A percentile compares a stretch with the other conserved stretches of the same genome.
Evolutionary conservation across 2,113 vertebrate genomes (phyloP).

Genomic region (Noctilio leporinus): DNA sequence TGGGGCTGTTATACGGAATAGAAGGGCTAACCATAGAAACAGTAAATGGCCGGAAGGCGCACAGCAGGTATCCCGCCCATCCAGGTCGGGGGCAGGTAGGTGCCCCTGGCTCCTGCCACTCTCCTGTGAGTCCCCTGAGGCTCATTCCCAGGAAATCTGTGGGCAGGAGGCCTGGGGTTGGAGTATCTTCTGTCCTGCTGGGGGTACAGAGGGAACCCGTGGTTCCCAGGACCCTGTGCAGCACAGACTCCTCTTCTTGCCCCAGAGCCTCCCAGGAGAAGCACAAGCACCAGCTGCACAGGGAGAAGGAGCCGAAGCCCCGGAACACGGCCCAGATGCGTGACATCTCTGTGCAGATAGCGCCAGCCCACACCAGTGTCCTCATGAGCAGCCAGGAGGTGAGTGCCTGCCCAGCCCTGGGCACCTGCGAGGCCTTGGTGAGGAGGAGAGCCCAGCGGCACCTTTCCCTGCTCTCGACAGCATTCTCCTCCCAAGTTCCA

Average conservation of each 20-base stretch:
- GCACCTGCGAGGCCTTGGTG: accelerated
- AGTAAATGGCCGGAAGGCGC: accelerated
- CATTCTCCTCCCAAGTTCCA: not conserved
- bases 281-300: not conserved
- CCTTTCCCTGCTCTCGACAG: not conserved
- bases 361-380: not conserved
- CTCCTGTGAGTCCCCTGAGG: not conserved
- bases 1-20: not conserved
- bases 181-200: not conserved
- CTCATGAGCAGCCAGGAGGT: slow-evolving; percentile 44
- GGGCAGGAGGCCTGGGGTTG: not conserved
- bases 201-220: not conserved
- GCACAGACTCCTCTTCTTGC: not conserved
- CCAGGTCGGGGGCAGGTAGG: not conserved
- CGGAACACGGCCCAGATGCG: not conserved
- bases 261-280: slow-evolving; percentile 53
- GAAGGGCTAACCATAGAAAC: not conserved
- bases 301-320: slow-evolving; percentile 26
- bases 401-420: not conserved
- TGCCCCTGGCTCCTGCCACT: not conserved
- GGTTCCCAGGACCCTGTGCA: not conserved
- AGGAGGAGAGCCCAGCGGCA: accelerated
- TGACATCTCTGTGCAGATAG: slow-evolving; percentile 60
- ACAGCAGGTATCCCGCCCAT: not conserved
- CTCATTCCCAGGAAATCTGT: not conserved